Base-by-base conservation (phyloP, 1,140 invertebrate genomes). In the Spodoptera frugiperda region DNA sequence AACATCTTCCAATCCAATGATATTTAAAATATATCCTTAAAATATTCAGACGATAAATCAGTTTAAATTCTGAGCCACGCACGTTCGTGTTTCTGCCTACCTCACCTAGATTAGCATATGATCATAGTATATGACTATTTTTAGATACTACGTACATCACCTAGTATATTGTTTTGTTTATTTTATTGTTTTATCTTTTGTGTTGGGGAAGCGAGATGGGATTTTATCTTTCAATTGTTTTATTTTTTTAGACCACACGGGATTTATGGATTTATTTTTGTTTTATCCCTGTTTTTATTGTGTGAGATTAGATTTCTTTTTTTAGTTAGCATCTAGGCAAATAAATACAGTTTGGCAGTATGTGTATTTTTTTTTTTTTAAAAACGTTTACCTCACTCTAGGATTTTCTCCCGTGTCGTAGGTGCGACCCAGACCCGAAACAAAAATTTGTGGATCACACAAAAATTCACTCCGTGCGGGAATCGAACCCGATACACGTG, bases 21-120 rank as follows among this genome's bases (percentile, higher is more conserved):
- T 25, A 8, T 51, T 17, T 10, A 33, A 17, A 10, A 33, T 11
- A 15, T 46, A 57, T 48, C 17, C 12, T 14, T 19, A 72, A 46
- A 15, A 14, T 49, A 59, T 61, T n/a, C 39, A 74, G 39, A 30
- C 19, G n/a, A 49, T 44, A 61, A 25, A 15, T 17, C 44, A 74
- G 59, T 74, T 57, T 55, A 54, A 65, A 75, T 75, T 63, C 73
- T n/a, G 46, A 44, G 17, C 73, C 74, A 76, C 74, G 74, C 11
- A 3, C 63, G 63, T 6, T 19, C 74, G 74, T 76, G 74, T 68
- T 49, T 9, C 12, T 19, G 74, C 74, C 2, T 76, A 76, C 19
- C 51, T 19, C 14, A 61, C 39, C 8, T 19, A 21, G 17, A 76
- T 76, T 76, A 57, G 61, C 74, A 54, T 76, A n/a, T 44, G 39